Base-by-base conservation (phyloP, 2,888 invertebrate species). In the Linyphia triangularis region DNA sequence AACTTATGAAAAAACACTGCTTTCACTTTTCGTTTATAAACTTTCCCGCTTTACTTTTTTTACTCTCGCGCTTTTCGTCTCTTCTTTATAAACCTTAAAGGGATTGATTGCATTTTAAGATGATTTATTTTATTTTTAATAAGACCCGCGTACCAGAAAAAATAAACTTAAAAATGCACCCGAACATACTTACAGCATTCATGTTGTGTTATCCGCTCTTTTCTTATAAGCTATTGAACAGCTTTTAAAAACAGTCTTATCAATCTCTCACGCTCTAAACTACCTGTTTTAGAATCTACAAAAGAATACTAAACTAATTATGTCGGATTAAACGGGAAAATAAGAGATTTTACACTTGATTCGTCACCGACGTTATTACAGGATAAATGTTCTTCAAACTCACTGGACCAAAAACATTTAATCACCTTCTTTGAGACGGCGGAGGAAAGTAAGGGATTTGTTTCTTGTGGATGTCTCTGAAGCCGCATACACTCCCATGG, bases 251-350 rank as follows among this genome's bases (percentile, higher is more conserved):
- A 51, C 26, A 30, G 26, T 70, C 78, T 85, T 85, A 85, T 77
- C 69, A 75, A 78, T 85, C 61, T 61, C 57, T 85, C 67, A 59
- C 69, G 33, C 61, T 61, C 61, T 59, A 70, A 40, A 61, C 40
- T 85, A 61, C 77, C 57, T 43, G 77, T 24, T 43, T 26, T 59
- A 40, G 61, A 43, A 13, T 69, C 77, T 59, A 19, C 24, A 61
- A 73, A 83, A 83, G 73, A 83, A 83, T 83, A 85, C 77, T 33
- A 78, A 85, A 61, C 63, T 78, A 78, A 85, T 85, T 85, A 78
- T 43, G 33, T 30, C 16, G 85, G 85, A 85, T 78, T 85, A 85
- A 77, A 85, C 24, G 28, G 24, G 77, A 78, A 70, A 85, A 77
- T 78, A 61, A 78, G 63, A 78, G 85, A 85, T 85, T 85, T 78